phyloP scores from a whole-genome alignment of 2,113 vertebrate genomes.

The Lichenostomus cassidix region DNA sequence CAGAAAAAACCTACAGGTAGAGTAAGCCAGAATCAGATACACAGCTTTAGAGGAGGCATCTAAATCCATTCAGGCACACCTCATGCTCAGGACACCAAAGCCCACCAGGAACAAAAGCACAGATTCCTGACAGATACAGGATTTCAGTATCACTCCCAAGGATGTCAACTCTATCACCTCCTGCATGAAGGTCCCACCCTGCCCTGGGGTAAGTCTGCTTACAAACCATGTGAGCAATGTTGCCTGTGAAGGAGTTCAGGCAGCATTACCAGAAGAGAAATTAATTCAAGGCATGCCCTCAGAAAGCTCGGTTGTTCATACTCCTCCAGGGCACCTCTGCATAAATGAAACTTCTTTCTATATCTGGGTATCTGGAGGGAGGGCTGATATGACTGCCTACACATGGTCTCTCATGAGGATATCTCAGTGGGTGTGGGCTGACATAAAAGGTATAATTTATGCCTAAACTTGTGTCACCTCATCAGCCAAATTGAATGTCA shows the following conservation, averaged over 20 bases:
- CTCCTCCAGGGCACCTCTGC: not conserved
- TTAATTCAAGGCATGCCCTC: not conserved
- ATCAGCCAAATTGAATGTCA: constrained; percentile 13
- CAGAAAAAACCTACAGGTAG: not conserved
- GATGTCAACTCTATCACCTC: not conserved
- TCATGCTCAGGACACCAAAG: not conserved
- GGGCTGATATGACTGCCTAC: not conserved
- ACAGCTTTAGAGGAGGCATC: not conserved
- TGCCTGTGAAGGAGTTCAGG: not conserved
- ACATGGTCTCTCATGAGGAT: not conserved
- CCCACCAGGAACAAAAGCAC: not conserved
- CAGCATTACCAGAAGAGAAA: not conserved
- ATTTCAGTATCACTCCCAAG: not conserved
- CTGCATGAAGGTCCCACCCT: not conserved
- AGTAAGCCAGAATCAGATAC: not conserved
- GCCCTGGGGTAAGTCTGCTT: not conserved
- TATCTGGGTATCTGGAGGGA: not conserved
- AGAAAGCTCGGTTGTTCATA: not conserved
- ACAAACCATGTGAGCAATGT: not conserved
- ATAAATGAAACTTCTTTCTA: not conserved
- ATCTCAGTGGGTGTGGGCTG: not conserved
- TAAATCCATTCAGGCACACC: not conserved
- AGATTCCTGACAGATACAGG: not conserved
- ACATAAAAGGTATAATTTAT: not conserved
- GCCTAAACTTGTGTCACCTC: not conserved